Evolutionary conservation across 2,797 vertebrate genomes (phyloP).

Genomic region (Eulemur coronatus): DNA sequence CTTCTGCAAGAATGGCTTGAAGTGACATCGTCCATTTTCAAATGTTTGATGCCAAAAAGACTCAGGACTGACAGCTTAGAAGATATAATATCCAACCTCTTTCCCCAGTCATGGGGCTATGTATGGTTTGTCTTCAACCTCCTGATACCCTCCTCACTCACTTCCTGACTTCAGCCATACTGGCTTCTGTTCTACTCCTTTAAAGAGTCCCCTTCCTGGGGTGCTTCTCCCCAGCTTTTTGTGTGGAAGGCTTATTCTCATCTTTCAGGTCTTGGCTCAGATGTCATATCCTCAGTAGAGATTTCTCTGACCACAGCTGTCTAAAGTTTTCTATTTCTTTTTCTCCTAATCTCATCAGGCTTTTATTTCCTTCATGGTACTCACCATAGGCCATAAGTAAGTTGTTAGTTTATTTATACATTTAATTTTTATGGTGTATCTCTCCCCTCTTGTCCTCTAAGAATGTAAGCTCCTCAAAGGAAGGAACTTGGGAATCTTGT

Average conservation of each 20-base stretch:
- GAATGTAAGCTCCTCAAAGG: neutral
- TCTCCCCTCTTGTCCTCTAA: neutral
- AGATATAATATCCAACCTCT: neutral
- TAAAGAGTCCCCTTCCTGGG: neutral
- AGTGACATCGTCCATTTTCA: neutral
- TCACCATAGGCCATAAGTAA: neutral
- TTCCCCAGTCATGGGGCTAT: neutral
- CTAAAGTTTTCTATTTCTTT: neutral
- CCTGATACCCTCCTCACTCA: neutral
- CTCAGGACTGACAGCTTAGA: neutral
- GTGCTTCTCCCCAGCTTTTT: neutral
- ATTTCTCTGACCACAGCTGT: neutral
- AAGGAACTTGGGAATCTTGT: neutral
- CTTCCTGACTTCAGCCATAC: neutral
- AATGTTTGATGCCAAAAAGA: neutral
- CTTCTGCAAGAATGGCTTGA: neutral
- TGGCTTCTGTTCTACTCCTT: neutral
- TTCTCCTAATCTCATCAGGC: neutral
- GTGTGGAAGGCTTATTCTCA: neutral
- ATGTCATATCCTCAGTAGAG: neutral
- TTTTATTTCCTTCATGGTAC: neutral
- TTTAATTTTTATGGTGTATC: neutral
- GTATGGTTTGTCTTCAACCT: neutral
- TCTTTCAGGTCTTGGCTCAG: neutral
- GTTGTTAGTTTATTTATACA: neutral